Conservation (phyloP, 2,888 invertebrate species). For the Nephrotoma appendiculata region DNA sequence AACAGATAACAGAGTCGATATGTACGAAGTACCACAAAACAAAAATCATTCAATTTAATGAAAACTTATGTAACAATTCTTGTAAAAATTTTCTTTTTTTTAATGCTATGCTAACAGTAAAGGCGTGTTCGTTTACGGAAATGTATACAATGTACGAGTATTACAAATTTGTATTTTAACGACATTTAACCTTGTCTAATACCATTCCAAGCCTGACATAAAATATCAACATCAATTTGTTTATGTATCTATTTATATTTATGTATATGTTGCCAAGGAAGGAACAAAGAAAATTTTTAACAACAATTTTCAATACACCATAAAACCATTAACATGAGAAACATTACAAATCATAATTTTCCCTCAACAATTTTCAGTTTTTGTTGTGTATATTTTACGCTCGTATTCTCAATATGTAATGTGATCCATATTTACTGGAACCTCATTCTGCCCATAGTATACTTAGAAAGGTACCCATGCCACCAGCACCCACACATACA, state of each 20-base stretch:
- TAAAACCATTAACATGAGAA: not conserved
- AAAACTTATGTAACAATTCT: not conserved
- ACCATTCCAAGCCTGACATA: not conserved
- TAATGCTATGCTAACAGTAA: not conserved
- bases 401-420: not conserved
- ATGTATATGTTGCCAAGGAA: not conserved
- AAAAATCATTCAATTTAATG: not conserved
- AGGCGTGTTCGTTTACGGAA: not conserved
- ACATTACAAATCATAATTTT: not conserved
- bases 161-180: not conserved
- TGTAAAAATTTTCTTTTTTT: not conserved
- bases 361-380: not conserved
- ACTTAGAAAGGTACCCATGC: not conserved
- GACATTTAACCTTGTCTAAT: not conserved
- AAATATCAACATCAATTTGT: not conserved
- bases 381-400: not conserved
- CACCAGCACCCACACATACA: not conserved
- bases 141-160: not conserved
- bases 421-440: not conserved
- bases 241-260: not conserved
- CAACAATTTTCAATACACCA: not conserved
- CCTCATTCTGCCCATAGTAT: not conserved
- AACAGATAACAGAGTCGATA: no score
- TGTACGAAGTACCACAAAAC: not conserved
- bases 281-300: not conserved